Conservation (phyloP, 1,140 invertebrate species). For the Apis laboriosa region DNA sequence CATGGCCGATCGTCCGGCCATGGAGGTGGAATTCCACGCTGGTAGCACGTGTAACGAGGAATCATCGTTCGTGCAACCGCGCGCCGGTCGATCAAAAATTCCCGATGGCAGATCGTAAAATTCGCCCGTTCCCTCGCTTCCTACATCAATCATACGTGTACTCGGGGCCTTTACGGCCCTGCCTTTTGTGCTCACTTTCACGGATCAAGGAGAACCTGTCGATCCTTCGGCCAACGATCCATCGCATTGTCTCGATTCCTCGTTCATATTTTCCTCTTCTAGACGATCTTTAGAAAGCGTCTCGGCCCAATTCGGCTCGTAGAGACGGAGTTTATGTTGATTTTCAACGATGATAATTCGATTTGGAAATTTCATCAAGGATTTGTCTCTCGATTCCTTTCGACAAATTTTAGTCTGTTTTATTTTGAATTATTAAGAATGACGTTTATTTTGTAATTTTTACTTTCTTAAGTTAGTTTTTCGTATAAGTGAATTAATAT, state of each 20-base stretch:
- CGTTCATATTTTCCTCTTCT: slow-evolving; percentile 19
- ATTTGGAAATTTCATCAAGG: neutral
- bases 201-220: slow-evolving; percentile 47
- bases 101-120: slow-evolving; percentile 49
- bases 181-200: slow-evolving; percentile 46
- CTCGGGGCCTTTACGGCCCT: slow-evolving; percentile 1
- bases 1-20: slow-evolving; percentile 35
- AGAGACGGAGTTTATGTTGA: neutral
- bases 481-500: too few species aligned
- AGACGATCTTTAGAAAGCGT: neutral
- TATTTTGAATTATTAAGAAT: too few species aligned
- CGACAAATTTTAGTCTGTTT: neutral
- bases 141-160: slow-evolving; percentile 57
- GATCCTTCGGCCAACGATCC: slow-evolving; percentile 16
- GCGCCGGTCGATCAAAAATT: slow-evolving; percentile 24
- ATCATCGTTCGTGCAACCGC: slow-evolving; percentile 13
- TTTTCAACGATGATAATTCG: neutral
- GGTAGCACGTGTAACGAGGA: slow-evolving; percentile 43
- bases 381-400: too few species aligned
- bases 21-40: slow-evolving; percentile 43
- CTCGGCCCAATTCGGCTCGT: neutral
- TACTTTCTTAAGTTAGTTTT: too few species aligned
- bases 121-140: slow-evolving; percentile 29
- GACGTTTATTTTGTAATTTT: too few species aligned
- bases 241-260: slow-evolving; percentile 23